Evolutionary conservation across 2,888 invertebrate species (phyloP).

Genomic region (Gymnocheta viridis): DNA sequence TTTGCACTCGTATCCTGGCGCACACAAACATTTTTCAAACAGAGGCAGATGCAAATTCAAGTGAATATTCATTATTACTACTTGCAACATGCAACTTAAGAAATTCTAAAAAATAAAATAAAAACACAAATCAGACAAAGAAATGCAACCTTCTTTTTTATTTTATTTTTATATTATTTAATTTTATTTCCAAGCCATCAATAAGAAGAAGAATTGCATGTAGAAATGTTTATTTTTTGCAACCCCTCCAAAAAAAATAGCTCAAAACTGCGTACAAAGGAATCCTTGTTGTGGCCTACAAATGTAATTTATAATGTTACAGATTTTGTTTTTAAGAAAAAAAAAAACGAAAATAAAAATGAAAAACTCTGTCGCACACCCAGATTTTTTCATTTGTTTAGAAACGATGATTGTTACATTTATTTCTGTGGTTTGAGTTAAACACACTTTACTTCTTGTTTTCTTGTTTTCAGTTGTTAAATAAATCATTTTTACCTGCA

Average conservation of each 20-base stretch:
- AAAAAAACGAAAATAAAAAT: too few relatives aligned
- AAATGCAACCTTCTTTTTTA: background rate
- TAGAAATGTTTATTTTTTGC: background rate
- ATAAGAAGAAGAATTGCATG: background rate
- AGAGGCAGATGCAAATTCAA: slow-evolving; percentile 59
- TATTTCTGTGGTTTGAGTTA: slow-evolving; percentile 9
- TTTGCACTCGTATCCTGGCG: background rate
- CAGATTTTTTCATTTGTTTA: slow-evolving; percentile 9
- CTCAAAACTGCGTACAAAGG: background rate
- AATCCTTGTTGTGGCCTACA: slow-evolving; percentile 26
- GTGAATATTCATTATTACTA: slow-evolving; percentile 5
- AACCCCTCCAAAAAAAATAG: too few relatives aligned
- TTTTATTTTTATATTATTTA: background rate
- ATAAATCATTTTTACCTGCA: slow-evolving; percentile 43
- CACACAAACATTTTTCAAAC: slow-evolving; percentile 13
- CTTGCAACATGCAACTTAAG: slow-evolving; percentile 39
- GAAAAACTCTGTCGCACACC: slow-evolving; percentile 29
- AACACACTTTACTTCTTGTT: slow-evolving; percentile 27
- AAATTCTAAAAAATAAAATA: slow-evolving; percentile 23
- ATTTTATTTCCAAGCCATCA: background rate
- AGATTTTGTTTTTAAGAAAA: background rate
- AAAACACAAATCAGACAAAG: background rate
- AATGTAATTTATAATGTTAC: slow-evolving; percentile 24
- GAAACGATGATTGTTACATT: slow-evolving; percentile 44
- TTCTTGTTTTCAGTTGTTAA: slow-evolving; percentile 15